phyloP scores from a whole-genome alignment of 1,140 invertebrate genomes.

The Cyclargus thomasi region DNA sequence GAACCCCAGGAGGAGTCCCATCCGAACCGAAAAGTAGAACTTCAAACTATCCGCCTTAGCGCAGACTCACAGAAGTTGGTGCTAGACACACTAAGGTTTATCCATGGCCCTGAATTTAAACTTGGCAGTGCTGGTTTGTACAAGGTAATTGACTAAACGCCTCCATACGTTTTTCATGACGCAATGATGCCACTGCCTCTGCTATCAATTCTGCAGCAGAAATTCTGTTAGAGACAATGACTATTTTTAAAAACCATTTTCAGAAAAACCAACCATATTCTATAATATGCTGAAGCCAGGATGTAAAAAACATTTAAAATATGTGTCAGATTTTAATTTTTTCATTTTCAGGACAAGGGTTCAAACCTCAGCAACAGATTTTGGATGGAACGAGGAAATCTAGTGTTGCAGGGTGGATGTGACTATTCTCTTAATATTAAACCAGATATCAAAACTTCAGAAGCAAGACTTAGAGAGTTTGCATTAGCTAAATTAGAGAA shows the following conservation, averaged over 20 bases:
- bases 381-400: conserved; percentile 83
- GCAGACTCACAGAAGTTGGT: conserved; percentile 81
- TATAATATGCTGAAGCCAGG: too few species aligned
- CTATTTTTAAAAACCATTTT: too few species aligned
- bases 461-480: conserved; percentile 80
- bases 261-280: too few species aligned
- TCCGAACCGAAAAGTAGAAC: conserved; percentile 79
- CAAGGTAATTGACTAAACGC: conserved; percentile 51
- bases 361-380: conserved; percentile 80
- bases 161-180: background rate
- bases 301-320: too few species aligned
- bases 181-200: too few species aligned
- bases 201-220: too few species aligned
- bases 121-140: conserved; percentile 74
- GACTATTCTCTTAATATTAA: conserved; percentile 78
- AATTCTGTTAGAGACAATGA: too few species aligned
- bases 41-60: conserved; percentile 80
- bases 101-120: conserved; percentile 81
- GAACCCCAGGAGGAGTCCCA: conserved; percentile 50
- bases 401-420: conserved; percentile 81
- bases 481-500: conserved; percentile 82
- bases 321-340: too few species aligned
- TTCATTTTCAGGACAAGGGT: conserved; percentile 76
- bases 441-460: conserved; percentile 68
- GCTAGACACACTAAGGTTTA: conserved; percentile 81